Evolutionary conservation across 2,888 invertebrate species (phyloP).

Genomic region (Pachliopta kotzebuea): DNA sequence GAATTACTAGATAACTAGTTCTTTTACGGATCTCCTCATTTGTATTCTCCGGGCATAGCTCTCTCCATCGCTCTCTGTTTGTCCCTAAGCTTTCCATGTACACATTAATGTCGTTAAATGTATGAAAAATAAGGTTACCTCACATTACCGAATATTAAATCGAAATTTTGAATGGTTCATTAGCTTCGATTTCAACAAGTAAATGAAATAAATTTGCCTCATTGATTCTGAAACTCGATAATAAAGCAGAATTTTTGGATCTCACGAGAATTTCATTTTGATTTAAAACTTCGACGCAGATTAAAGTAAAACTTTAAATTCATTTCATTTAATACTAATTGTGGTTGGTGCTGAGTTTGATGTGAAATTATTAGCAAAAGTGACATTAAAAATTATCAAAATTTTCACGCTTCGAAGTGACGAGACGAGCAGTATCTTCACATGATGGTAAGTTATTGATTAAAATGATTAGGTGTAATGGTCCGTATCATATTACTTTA

Average conservation of each 20-base stretch:
- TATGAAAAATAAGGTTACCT: not conserved
- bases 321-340: not conserved
- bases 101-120: not conserved
- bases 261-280: not conserved
- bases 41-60: not conserved
- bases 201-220: slow-evolving; percentile 5
- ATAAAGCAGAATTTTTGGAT: not conserved
- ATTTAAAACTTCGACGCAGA: not conserved
- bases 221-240: slow-evolving; percentile 1
- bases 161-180: slow-evolving; percentile 5
- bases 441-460: no score
- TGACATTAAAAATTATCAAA: no score
- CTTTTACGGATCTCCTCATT: no score
- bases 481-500: no score
- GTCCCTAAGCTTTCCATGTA: not conserved
- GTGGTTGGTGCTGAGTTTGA: not conserved
- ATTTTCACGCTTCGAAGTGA: no score
- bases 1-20: no score
- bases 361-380: no score
- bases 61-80: not conserved
- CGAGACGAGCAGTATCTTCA: no score
- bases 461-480: no score
- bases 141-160: slow-evolving; percentile 1
- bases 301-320: not conserved
- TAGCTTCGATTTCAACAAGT: slow-evolving; percentile 4